Evolutionary conservation across 2,888 invertebrate species (phyloP).

Genomic region (Morpho helenor): DNA sequence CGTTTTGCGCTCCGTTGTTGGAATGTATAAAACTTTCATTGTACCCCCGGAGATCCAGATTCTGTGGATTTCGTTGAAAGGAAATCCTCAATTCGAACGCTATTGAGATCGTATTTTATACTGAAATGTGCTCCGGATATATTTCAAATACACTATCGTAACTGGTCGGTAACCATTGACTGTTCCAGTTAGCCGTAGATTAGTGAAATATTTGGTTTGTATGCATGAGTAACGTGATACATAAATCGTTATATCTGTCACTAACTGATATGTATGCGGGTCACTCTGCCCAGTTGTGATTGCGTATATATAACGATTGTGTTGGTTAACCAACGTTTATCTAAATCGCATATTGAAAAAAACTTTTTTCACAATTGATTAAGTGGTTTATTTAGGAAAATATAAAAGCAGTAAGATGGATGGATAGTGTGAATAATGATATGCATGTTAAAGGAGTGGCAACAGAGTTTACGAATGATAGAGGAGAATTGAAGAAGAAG

Average conservation of each 20-base stretch:
- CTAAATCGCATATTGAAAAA: neutral
- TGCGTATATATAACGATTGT: neutral
- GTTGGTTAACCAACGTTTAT: neutral
- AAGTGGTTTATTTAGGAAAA: too few species aligned
- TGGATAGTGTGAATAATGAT: too few species aligned
- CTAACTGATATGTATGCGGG: neutral
- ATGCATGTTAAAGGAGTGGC: too few species aligned
- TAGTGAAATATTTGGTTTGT: slow-evolving; percentile 4
- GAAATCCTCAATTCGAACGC: slow-evolving; percentile 35
- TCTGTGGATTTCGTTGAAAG: slow-evolving; percentile 33
- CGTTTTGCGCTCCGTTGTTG: slow-evolving; percentile 20
- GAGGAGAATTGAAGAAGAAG: too few species aligned
- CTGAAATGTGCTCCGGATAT: slow-evolving; percentile 32
- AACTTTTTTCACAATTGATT: too few species aligned
- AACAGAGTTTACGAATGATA: too few species aligned
- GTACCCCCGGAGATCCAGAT: slow-evolving; percentile 24
- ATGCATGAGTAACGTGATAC: neutral
- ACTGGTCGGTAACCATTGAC: slow-evolving; percentile 19
- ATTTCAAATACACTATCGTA: slow-evolving; percentile 28
- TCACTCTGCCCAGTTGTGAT: neutral
- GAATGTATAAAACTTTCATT: slow-evolving; percentile 28
- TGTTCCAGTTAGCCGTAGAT: slow-evolving; percentile 3
- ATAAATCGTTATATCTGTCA: neutral
- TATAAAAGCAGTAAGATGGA: too few species aligned
- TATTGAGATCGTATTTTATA: slow-evolving; percentile 35